Percentiles rank a stretch among this genome's conserved stretches.
Evolutionary conservation across 2,113 vertebrate species (phyloP).

Genomic region (Oncorhynchus masou): DNA sequence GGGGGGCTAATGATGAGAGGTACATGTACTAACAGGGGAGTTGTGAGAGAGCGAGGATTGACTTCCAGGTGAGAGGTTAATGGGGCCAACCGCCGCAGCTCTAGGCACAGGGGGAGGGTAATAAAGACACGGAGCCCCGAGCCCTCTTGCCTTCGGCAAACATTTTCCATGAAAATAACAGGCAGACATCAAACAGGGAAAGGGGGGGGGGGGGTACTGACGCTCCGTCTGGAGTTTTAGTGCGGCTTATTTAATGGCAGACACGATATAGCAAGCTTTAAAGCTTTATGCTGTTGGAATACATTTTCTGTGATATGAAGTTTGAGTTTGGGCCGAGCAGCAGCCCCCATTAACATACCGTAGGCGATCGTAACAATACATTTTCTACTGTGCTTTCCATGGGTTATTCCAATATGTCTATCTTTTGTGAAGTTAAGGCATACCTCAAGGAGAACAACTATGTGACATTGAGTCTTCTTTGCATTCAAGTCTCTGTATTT

Average conservation of each 20-base stretch:
- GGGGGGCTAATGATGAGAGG: not conserved
- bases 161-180: not conserved
- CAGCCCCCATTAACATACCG: not conserved
- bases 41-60: not conserved
- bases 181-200: not conserved
- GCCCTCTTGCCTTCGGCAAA: not conserved
- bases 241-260: not conserved
- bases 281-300: not conserved
- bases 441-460: too few species aligned
- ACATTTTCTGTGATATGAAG: not conserved
- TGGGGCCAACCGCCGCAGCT: not conserved
- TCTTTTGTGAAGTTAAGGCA: not conserved
- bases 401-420: not conserved
- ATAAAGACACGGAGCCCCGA: not conserved
- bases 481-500: not conserved
- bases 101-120: not conserved
- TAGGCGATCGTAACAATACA: not conserved
- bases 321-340: not conserved
- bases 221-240: not conserved
- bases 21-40: not conserved
- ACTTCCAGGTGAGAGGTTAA: not conserved
- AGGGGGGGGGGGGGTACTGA: not conserved
- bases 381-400: not conserved
- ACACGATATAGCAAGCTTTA: not conserved
- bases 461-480: not conserved